Evolutionary conservation across 2,797 vertebrate species (phyloP).

Genomic region (Cryptoblepharus egeriae): DNA sequence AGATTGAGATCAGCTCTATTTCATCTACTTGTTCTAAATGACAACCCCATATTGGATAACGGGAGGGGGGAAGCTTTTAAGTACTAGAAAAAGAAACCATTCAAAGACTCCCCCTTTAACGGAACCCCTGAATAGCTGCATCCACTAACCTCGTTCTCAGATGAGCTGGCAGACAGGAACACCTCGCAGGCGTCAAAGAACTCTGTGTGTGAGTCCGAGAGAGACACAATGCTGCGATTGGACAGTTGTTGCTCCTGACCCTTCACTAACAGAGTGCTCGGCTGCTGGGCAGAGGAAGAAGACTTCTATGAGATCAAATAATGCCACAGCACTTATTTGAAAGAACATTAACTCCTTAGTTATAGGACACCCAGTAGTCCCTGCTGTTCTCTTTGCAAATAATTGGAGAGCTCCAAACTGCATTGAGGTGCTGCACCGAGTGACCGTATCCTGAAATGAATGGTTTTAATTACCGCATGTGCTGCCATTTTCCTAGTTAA

Average conservation of each 20-base stretch:
- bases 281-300: conserved; percentile 67
- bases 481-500: too few species aligned
- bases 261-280: conserved; percentile 66
- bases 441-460: background rate
- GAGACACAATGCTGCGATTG: conserved; percentile 82
- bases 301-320: background rate
- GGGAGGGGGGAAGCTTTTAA: background rate
- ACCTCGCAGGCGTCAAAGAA: conserved; percentile 92
- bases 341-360: background rate
- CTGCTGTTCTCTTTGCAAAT: background rate
- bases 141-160: conserved; percentile 82
- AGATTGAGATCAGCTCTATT: background rate
- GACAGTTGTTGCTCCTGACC: conserved; percentile 74
- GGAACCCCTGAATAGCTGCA: background rate
- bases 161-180: conserved; percentile 85
- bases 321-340: background rate
- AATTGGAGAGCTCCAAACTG: background rate
- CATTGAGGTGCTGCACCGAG: background rate
- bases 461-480: background rate
- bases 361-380: background rate
- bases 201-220: conserved; percentile 88
- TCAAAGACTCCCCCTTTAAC: background rate
- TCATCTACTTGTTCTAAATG: background rate
- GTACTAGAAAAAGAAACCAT: background rate
- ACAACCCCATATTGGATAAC: background rate